Evolutionary conservation across 53 echinoderm and acorn worm species (phyloP).

Genomic region (Mesocentrotus franciscanus): DNA sequence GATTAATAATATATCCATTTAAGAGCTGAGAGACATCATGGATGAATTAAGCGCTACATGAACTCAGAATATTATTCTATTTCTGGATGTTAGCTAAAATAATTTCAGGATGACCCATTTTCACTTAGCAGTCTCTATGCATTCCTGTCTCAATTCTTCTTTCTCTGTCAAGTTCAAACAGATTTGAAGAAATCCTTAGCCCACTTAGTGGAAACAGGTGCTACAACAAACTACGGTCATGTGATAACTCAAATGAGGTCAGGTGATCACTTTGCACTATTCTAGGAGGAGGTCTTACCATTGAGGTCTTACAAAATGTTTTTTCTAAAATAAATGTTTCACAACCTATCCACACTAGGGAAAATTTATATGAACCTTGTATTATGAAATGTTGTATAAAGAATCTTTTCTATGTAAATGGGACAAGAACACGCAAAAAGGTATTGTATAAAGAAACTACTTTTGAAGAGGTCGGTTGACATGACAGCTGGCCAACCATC

Average conservation of each 20-base stretch:
- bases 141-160: background rate
- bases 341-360: too few relatives aligned
- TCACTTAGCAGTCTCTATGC: background rate
- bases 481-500: too few relatives aligned
- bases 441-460: too few relatives aligned
- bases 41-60: too few relatives aligned
- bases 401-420: too few relatives aligned
- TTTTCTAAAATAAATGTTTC: background rate
- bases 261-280: conserved; percentile 51
- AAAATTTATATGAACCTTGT: background rate
- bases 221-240: conserved; percentile 31
- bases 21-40: too few relatives aligned
- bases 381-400: background rate
- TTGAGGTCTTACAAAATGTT: background rate
- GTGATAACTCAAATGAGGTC: conserved; percentile 17
- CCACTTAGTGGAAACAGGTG: background rate
- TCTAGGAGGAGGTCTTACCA: background rate
- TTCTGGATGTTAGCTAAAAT: background rate
- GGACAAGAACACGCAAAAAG: too few relatives aligned
- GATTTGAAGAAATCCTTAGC: conserved; percentile 13
- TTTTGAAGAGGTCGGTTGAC: too few relatives aligned
- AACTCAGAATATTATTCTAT: background rate
- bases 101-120: background rate
- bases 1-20: too few relatives aligned
- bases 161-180: background rate